phyloP scores from a whole-genome alignment of 2,888 invertebrate genomes.

The Rhagium mordax region DNA sequence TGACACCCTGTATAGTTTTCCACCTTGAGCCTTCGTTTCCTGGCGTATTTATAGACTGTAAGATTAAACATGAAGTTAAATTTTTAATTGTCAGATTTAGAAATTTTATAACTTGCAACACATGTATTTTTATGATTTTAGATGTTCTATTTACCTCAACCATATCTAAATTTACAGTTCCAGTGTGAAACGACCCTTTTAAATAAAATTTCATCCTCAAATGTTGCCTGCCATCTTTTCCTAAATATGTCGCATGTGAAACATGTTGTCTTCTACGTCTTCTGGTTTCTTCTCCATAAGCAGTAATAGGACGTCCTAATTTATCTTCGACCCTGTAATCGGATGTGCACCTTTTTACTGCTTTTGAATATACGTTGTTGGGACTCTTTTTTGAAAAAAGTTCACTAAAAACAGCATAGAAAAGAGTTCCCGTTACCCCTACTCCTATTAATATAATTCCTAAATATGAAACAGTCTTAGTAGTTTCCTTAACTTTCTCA shows the following conservation, averaged over 20 bases:
- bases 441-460: constrained; percentile 82
- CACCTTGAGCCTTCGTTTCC: too few species aligned
- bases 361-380: constrained; percentile 86
- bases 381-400: constrained; percentile 91
- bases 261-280: constrained; percentile 83
- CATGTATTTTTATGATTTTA: too few species aligned
- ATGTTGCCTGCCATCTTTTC: constrained; percentile 80
- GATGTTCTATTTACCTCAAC: constrained; percentile 76
- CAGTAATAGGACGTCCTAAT: constrained; percentile 92
- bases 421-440: constrained; percentile 86
- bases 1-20: too few species aligned
- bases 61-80: too few species aligned
- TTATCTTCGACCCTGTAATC: constrained; percentile 85
- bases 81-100: too few species aligned
- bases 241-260: constrained; percentile 82
- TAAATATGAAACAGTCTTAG: constrained; percentile 90
- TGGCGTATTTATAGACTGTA: too few species aligned
- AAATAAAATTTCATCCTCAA: constrained; percentile 94
- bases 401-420: constrained; percentile 88
- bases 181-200: constrained; percentile 86
- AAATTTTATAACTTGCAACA: too few species aligned
- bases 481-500: constrained; percentile 90
- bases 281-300: constrained; percentile 89
- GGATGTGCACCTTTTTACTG: constrained; percentile 82
- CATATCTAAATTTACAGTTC: constrained; percentile 90